A percentile compares a stretch with the other conserved stretches of the same genome.
Conservation (phyloP, 2,888 invertebrate genomes). For the Julus scandinavius region DNA sequence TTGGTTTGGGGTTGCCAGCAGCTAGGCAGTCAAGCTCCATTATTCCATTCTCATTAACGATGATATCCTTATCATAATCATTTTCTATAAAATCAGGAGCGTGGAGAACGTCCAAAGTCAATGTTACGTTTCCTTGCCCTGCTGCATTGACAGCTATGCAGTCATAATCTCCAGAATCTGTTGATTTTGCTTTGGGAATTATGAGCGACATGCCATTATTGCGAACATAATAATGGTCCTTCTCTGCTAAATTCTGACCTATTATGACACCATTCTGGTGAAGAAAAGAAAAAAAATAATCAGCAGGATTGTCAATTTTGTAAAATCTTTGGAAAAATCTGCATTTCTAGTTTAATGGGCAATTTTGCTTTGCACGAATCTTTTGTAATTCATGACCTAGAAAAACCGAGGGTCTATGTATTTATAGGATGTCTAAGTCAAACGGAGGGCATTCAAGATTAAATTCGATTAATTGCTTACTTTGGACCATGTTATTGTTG, state of each 20-base stretch:
- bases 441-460: background rate
- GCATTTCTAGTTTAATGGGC: no score
- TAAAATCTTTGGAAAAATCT: no score
- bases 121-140: background rate
- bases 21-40: background rate
- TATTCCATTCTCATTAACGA: background rate
- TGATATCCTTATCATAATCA: background rate
- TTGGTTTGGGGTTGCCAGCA: background rate
- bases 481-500: conserved; percentile 67
- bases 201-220: conserved; percentile 48
- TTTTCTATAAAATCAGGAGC: background rate
- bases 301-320: no score
- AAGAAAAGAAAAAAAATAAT: background rate
- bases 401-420: no score
- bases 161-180: conserved; percentile 72
- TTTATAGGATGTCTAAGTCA: background rate
- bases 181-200: conserved; percentile 66
- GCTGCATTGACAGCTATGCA: conserved; percentile 72
- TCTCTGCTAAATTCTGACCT: background rate
- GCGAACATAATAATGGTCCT: background rate
- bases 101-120: background rate
- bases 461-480: background rate
- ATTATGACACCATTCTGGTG: background rate
- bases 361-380: no score
- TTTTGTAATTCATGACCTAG: no score